These are phyloP conservation scores for Puntigrus tetrazona DNA, from an alignment of 2,113 vertebrate genomes.

Conservation along the genomic window DNA sequence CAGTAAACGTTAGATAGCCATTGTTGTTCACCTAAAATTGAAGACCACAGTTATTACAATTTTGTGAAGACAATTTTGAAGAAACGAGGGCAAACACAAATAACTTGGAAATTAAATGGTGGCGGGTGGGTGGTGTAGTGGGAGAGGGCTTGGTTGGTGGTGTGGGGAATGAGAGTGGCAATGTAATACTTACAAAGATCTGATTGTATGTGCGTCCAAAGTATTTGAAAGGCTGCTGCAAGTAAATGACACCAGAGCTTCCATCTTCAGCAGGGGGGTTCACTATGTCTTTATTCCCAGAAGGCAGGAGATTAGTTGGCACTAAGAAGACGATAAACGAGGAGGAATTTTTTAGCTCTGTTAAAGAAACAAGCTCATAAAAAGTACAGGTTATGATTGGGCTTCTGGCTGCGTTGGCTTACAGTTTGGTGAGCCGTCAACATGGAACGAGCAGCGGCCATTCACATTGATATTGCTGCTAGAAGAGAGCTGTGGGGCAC, in stretches of 20 bases:
- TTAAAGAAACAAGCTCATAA: not conserved
- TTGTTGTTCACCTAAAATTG: not conserved
- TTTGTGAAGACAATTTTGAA: not conserved
- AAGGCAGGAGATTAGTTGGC: not conserved
- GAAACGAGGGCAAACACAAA: not conserved
- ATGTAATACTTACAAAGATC: not conserved
- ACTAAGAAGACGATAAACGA: not conserved
- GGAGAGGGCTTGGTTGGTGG: no score
- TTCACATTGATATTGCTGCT: conserved; percentile 1
- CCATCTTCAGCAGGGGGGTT: not conserved
- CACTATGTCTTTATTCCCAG: not conserved
- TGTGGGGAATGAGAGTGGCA: no score
- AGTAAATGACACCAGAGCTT: not conserved
- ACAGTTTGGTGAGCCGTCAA: not conserved
- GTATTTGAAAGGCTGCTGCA: not conserved
- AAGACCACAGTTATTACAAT: not conserved
- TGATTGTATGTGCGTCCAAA: not conserved
- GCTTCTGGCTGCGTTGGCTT: not conserved
- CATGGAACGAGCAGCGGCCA: not conserved
- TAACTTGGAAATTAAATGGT: not conserved
- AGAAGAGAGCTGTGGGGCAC: not conserved
- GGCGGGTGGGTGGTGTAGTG: no score
- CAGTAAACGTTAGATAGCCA: not conserved
- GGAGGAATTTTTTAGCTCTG: fast-evolving
- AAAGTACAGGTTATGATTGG: not conserved